Percentiles rank a stretch among this genome's conserved stretches.
These are phyloP conservation scores for Zoanthus sansibaricus DNA, from an alignment of 92 coral and sea anemone species.

Conservation along the genomic window DNA sequence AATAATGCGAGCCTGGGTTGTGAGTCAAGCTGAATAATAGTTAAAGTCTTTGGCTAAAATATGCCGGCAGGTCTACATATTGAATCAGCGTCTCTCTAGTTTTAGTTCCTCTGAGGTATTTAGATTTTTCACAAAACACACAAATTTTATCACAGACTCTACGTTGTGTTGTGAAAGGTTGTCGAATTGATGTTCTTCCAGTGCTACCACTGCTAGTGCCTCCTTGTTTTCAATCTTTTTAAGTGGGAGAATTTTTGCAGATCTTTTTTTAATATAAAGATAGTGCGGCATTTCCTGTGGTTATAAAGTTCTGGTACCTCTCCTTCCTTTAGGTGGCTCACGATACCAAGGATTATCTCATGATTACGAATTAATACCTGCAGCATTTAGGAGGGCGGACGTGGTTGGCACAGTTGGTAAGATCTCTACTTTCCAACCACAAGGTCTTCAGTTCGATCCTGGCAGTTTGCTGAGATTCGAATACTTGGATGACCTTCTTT, in stretches of 20 bases:
- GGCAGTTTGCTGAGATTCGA: no score
- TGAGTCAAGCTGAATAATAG: no score
- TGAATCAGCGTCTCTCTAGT: conserved; percentile 47
- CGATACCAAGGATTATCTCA: not conserved
- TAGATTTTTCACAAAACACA: conserved; percentile 24
- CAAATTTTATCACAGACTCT: not conserved
- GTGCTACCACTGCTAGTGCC: not conserved
- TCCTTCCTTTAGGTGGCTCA: not conserved
- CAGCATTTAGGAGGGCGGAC: not conserved
- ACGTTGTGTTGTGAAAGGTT: no score
- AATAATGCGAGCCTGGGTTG: no score
- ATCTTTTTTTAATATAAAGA: not conserved
- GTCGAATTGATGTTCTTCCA: not conserved
- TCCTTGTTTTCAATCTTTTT: not conserved
- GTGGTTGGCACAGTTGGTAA: no score
- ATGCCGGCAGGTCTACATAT: no score
- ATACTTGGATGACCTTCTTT: no score
- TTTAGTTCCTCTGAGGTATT: not conserved
- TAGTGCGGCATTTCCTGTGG: not conserved
- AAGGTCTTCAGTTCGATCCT: no score
- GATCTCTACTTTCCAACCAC: no score
- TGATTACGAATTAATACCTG: not conserved
- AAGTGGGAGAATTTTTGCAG: not conserved
- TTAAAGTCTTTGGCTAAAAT: no score
- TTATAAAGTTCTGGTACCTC: not conserved